phyloP scores from a whole-genome alignment of 2,888 invertebrate species.

The Heliconius sara region DNA sequence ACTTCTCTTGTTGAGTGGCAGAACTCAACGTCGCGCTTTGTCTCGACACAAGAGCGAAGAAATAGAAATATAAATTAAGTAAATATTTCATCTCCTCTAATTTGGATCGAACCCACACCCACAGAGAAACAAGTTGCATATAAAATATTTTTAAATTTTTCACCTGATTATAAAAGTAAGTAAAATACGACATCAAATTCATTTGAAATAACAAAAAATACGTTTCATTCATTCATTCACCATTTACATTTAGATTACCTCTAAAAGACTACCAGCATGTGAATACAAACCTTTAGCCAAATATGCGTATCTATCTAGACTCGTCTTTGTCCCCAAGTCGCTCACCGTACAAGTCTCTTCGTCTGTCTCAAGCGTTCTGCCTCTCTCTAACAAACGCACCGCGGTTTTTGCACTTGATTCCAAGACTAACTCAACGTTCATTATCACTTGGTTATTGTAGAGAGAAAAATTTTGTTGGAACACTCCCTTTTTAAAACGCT shows the following conservation, averaged over 20 bases:
- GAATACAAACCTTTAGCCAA: conserved; percentile 1
- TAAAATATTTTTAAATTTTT: too few relatives aligned
- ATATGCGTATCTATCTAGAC: conserved; percentile 40
- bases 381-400: conserved; percentile 65
- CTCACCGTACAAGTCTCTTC: conserved; percentile 70
- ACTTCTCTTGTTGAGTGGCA: too few relatives aligned
- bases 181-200: too few relatives aligned
- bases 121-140: too few relatives aligned
- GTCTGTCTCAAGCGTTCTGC: conserved; percentile 52
- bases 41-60: too few relatives aligned
- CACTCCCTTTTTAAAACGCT: background rate
- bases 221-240: too few relatives aligned
- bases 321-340: conserved; percentile 62
- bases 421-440: conserved; percentile 45
- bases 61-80: too few relatives aligned
- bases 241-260: background rate
- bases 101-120: too few relatives aligned
- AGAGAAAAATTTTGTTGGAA: background rate
- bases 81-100: too few relatives aligned
- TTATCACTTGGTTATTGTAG: conserved; percentile 42
- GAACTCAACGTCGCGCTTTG: too few relatives aligned
- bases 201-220: too few relatives aligned
- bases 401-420: conserved; percentile 64
- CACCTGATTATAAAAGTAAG: too few relatives aligned
- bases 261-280: background rate